These are phyloP conservation scores for Xylota sylvarum DNA, from an alignment of 2,888 invertebrate genomes.

Conservation along the genomic window DNA sequence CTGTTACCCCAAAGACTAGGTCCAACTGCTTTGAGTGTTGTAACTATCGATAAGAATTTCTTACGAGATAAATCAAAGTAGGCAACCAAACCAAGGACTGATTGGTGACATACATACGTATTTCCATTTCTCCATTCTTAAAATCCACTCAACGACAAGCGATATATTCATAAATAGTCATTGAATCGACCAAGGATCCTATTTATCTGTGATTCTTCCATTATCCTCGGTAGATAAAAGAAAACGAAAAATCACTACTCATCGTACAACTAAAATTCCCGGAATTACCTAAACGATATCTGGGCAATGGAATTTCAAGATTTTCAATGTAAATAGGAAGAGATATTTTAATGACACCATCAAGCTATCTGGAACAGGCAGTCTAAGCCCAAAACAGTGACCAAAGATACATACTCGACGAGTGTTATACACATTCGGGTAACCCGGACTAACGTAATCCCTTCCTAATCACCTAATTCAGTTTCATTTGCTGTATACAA, in stretches of 20 bases:
- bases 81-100: neutral
- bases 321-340: conserved; percentile 43
- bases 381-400: conserved; percentile 4
- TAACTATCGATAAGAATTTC: too few species aligned
- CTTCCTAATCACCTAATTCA: conserved; percentile 44
- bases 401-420: conserved; percentile 8
- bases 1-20: too few species aligned
- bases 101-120: neutral
- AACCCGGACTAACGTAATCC: conserved; percentile 28
- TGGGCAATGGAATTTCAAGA: conserved; percentile 9
- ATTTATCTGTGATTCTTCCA: conserved; percentile 25
- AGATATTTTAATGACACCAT: conserved; percentile 33
- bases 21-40: too few species aligned
- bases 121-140: neutral
- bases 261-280: conserved; percentile 5
- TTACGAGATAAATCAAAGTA: too few species aligned
- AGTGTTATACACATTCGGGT: conserved; percentile 18
- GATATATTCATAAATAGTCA: conserved; percentile 3
- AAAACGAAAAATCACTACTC: conserved; percentile 1
- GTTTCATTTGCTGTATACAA: conserved; percentile 41
- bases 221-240: conserved; percentile 8
- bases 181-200: neutral
- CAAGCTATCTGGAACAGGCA: conserved; percentile 10
- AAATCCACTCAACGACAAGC: neutral
- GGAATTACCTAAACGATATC: conserved; percentile 4